Evolutionary conservation across 2,797 vertebrate species (phyloP).

Genomic region (Salarias fasciatus): DNA sequence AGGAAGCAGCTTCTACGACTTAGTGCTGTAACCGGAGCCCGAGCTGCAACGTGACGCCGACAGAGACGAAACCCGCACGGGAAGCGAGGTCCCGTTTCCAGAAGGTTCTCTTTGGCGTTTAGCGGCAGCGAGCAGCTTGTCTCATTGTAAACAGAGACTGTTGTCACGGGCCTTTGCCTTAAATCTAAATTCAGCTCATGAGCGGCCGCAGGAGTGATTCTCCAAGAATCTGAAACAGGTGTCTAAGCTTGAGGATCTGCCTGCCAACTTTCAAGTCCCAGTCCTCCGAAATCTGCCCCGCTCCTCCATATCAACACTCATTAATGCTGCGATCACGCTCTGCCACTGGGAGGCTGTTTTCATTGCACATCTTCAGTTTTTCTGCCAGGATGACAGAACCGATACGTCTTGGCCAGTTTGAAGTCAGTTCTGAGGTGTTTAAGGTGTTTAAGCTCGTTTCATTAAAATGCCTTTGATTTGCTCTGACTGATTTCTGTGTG

Average conservation of each 20-base stretch:
- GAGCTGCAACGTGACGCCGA: constrained; percentile 5
- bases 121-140: constrained; percentile 32
- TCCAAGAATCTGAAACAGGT: constrained; percentile 82
- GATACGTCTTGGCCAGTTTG: neutral
- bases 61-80: neutral
- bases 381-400: constrained; percentile 19
- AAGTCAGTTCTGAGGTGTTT: neutral
- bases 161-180: constrained; percentile 73
- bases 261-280: constrained; percentile 58
- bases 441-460: constrained; percentile 1
- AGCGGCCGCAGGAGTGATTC: constrained; percentile 59
- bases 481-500: neutral
- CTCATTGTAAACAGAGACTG: constrained; percentile 72
- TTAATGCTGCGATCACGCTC: constrained; percentile 9
- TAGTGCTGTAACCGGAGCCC: constrained; percentile 6
- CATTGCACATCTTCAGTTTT: neutral
- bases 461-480: constrained; percentile 2
- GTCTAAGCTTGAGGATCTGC: constrained; percentile 60
- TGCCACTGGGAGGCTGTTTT: neutral
- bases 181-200: constrained; percentile 75
- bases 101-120: constrained; percentile 62
- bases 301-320: constrained; percentile 35
- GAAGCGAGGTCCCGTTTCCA: constrained; percentile 49
- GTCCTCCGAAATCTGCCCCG: constrained; percentile 38
- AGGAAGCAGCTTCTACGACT: constrained; percentile 37